phyloP scores from a whole-genome alignment of 2,113 vertebrate species.

The Tragulus kanchil region DNA sequence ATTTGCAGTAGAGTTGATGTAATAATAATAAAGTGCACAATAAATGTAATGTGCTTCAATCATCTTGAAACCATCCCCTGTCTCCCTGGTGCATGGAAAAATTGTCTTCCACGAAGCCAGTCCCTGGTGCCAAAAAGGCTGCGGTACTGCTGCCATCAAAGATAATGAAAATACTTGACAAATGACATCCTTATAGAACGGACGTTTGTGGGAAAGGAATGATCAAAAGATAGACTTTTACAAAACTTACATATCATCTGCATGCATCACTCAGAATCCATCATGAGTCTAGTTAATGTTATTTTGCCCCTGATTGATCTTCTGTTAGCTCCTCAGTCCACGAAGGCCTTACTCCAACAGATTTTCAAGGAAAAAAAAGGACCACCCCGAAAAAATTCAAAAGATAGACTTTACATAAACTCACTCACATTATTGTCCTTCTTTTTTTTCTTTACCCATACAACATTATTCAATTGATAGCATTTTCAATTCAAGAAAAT shows the following conservation, averaged over 20 bases:
- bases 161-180: slow-evolving; percentile 38
- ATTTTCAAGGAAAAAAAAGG: slow-evolving; percentile 47
- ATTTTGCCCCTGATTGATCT: neutral
- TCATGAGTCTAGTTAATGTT: neutral
- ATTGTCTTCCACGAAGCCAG: neutral
- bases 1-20: neutral
- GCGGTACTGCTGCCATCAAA: neutral
- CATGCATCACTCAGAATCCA: neutral
- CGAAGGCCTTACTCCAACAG: neutral
- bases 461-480: neutral
- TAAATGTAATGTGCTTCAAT: neutral
- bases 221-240: slow-evolving; percentile 22
- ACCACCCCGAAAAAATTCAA: no score
- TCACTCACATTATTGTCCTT: no score
- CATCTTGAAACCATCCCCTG: neutral
- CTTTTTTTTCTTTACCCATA: neutral
- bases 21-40: neutral
- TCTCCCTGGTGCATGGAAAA: neutral
- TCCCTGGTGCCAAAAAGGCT: neutral
- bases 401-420: no score
- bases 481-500: slow-evolving; percentile 6
- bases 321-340: neutral
- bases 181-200: slow-evolving; percentile 68
- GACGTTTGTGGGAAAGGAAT: slow-evolving; percentile 41
- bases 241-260: neutral